Evolutionary conservation across 2,797 vertebrate species (phyloP).

Genomic region (Thamnophis elegans): DNA sequence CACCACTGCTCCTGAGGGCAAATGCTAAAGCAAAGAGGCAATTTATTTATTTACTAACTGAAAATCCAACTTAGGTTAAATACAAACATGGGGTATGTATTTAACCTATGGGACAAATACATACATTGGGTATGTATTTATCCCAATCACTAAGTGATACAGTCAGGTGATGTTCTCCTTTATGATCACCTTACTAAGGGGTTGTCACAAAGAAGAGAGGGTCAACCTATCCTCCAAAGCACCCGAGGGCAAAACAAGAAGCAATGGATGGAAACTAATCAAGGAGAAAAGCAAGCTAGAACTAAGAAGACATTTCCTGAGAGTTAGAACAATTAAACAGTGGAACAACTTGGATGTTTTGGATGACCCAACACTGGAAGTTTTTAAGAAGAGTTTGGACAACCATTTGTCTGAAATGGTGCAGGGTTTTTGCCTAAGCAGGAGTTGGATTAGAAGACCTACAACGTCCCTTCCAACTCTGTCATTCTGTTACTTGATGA

Average conservation of each 20-base stretch:
- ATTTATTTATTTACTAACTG: not conserved
- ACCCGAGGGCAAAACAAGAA: not conserved
- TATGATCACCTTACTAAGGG: not conserved
- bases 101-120: no score
- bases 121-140: no score
- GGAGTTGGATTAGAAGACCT: not conserved
- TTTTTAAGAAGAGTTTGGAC: not conserved
- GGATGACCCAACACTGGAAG: not conserved
- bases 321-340: no score
- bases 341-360: no score
- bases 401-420: not conserved
- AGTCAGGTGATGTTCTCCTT: not conserved
- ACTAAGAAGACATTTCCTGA: not conserved
- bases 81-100: no score
- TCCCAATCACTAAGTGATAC: not conserved
- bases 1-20: not conserved
- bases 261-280: not conserved
- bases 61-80: no score
- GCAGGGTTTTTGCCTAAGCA: no score
- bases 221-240: not conserved
- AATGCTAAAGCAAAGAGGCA: not conserved
- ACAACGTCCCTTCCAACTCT: not conserved
- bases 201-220: not conserved
- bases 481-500: not conserved
- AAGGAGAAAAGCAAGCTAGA: not conserved